Evolutionary conservation across 2,888 invertebrate species (phyloP), one percentile per base, ranked within the genome.

Genomic region (Hylaea fasciaria): DNA sequence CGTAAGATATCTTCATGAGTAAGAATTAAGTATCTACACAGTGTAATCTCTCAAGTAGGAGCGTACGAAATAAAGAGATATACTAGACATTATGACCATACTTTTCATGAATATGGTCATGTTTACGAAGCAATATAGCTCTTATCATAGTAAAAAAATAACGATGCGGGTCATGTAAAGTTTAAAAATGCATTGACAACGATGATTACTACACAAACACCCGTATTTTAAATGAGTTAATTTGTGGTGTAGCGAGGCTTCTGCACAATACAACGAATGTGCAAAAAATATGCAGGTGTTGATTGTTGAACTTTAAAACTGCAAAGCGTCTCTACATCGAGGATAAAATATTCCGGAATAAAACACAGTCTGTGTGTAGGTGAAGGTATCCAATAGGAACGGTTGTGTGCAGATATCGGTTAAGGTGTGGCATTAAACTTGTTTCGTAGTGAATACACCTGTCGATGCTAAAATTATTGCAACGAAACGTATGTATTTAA

Each of bases 261-360:
- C 10, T 53, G 45, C 49, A 53, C 32, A 50, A 59, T 56, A 32
- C 41, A n/a, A 40, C 48, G 46, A 12, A 41, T 39, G 45, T 56
- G 52, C 53, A 28, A 53, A 57, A 64, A 54, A 62, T 64, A 69
- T 63, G 62, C 69, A 77, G 70, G 65, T 74, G 69, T 66, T 68
- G 70, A 63, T 64, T 74, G 69, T 66, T 68, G 70, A 63, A 71
- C 70, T 70, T 75, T 73, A 69, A 68, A 66, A 67, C 50, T 54
- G 58, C 55, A 61, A 57, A 61, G 60, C 60, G 5, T 2, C 13
- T 22, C 40, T 13, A 70, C 65, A 71, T 71, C 72, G 75, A 77
- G 72, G 74, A 71, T 72, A 66, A 65, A 56, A 64, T 62, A 62
- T 63, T 55, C 61, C 22, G 22, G 55, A 56, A 65, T 66, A 68